Conservation (phyloP, 2,797 vertebrate genomes). For the Gymnothorax reevesii region DNA sequence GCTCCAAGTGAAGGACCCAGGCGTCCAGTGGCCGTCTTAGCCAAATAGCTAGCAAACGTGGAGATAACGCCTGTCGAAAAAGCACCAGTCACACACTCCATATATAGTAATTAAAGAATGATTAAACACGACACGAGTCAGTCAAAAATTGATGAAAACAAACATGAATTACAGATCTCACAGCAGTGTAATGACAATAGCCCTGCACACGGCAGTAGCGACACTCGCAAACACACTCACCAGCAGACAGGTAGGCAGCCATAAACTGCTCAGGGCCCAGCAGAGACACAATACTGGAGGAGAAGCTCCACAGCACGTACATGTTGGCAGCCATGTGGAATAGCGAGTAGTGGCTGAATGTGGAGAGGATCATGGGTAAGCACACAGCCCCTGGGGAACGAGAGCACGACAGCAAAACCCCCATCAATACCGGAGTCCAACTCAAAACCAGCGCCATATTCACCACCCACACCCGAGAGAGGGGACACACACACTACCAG, state of each 20-base stretch:
- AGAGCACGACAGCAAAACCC: background rate
- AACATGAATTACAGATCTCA: background rate
- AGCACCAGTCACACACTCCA: conserved; percentile 20
- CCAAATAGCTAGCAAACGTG: conserved; percentile 81
- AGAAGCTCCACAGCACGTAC: conserved; percentile 97
- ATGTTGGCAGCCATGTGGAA: conserved; percentile 94
- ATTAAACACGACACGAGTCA: background rate
- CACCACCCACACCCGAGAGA: background rate
- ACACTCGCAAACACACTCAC: conserved; percentile 56
- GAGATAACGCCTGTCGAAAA: conserved; percentile 81
- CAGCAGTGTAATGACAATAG: background rate
- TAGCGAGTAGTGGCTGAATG: conserved; percentile 91
- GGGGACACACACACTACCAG: background rate
- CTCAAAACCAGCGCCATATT: background rate
- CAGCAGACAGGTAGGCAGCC: conserved; percentile 92
- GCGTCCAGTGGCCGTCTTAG: conserved; percentile 81
- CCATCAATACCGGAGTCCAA: background rate
- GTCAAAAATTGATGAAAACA: background rate
- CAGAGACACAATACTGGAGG: conserved; percentile 86
- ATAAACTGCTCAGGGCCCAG: conserved; percentile 91
- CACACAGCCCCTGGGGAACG: conserved; percentile 75
- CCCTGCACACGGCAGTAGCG: background rate
- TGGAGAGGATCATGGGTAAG: conserved; percentile 89
- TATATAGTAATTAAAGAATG: background rate
- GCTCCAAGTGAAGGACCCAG: conserved; percentile 91